These are phyloP conservation scores for Anolis carolinensis DNA, from an alignment of 2,113 vertebrate genomes.

Conservation along the genomic window DNA sequence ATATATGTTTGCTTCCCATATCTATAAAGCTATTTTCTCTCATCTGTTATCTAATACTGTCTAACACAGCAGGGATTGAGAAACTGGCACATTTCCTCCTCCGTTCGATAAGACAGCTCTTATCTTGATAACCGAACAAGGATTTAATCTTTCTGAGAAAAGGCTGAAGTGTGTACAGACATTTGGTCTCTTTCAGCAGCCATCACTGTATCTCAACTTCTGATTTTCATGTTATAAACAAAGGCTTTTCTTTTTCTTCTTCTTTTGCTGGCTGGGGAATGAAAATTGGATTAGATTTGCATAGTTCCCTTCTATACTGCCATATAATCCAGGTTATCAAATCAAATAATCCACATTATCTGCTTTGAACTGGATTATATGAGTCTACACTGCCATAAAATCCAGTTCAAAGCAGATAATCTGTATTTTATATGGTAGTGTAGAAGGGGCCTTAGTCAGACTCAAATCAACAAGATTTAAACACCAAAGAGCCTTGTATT, in stretches of 20 bases:
- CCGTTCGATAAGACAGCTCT: not conserved
- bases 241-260: not conserved
- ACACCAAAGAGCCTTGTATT: not conserved
- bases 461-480: no score
- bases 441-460: no score
- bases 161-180: not conserved
- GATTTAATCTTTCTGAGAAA: constrained; percentile 24
- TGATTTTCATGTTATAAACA: constrained; percentile 31
- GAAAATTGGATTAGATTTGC: not conserved
- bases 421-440: no score
- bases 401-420: no score
- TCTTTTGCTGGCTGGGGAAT: not conserved
- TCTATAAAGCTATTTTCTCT: not conserved
- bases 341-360: no score
- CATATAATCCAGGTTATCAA: no score
- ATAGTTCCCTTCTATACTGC: no score
- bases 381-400: no score
- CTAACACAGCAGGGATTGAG: not conserved
- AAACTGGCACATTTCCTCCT: constrained; percentile 22
- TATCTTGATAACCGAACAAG: constrained; percentile 1
- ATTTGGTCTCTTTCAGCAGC: constrained; percentile 12
- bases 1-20: not conserved
- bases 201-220: not conserved
- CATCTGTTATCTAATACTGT: constrained; percentile 1
- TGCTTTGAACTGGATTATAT: no score